Conservation (phyloP, 2,888 invertebrate species). For the Halictus quadricinctus region DNA sequence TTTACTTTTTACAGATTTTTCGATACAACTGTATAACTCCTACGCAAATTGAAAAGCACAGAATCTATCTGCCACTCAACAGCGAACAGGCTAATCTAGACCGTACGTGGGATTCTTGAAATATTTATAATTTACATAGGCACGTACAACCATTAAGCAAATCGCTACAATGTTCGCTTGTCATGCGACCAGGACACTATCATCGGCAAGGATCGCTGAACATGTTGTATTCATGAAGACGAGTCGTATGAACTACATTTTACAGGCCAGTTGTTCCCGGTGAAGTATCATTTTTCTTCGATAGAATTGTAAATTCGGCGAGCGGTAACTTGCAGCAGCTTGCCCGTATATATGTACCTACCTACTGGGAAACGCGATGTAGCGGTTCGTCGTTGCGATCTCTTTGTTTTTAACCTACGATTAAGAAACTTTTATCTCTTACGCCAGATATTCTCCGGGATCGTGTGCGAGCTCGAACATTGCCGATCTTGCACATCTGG, state of each 20-base stretch:
- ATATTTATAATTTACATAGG: background rate
- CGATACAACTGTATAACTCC: background rate
- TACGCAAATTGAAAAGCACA: background rate
- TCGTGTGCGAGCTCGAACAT: background rate
- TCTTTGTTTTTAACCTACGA: background rate
- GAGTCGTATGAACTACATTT: background rate
- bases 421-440: background rate
- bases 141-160: background rate
- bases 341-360: background rate
- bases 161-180: background rate
- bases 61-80: background rate
- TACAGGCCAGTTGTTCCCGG: background rate
- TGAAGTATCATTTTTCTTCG: slow-evolving; percentile 3
- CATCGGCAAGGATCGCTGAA: background rate
- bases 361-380: background rate
- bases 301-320: slow-evolving; percentile 4
- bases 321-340: background rate
- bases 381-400: background rate
- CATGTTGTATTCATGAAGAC: slow-evolving; percentile 11
- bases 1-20: background rate
- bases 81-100: background rate
- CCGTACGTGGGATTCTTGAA: background rate
- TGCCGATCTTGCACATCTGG: background rate
- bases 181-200: background rate
- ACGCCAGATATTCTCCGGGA: background rate